These are phyloP conservation scores for Alfaro cultratus DNA, from an alignment of 2,797 vertebrate genomes.

Conservation along the genomic window DNA sequence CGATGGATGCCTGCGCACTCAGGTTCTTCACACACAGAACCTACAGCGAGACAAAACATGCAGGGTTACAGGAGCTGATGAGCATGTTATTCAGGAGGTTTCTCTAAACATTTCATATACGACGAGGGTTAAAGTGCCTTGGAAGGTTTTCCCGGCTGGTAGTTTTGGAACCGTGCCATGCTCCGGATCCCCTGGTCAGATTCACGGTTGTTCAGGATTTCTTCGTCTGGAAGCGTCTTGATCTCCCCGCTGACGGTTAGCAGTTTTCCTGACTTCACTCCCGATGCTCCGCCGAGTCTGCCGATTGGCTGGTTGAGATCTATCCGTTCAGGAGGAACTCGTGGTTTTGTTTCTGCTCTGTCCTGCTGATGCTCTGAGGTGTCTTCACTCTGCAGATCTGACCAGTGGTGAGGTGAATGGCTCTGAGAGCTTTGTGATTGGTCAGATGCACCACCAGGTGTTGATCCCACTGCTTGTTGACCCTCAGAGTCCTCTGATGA, in stretches of 20 bases:
- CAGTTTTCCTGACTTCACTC: conserved; percentile 19
- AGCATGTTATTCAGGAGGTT: not conserved
- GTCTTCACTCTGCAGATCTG: conserved; percentile 6
- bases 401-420: conserved; percentile 16
- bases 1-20: conserved; percentile 82
- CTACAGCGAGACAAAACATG: conserved; percentile 59
- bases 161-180: conserved; percentile 88
- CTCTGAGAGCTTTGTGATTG: conserved; percentile 22
- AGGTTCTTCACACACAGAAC: conserved; percentile 94
- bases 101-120: not conserved
- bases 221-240: conserved; percentile 83
- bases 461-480: not conserved
- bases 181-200: conserved; percentile 84
- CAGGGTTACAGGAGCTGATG: not conserved
- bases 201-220: conserved; percentile 86
- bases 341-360: conserved; percentile 40
- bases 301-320: conserved; percentile 77
- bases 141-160: conserved; percentile 86
- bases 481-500: conserved; percentile 7
- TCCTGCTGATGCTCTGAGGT: conserved; percentile 37
- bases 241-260: conserved; percentile 84
- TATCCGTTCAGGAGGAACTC: conserved; percentile 57
- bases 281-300: conserved; percentile 58
- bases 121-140: conserved; percentile 72
- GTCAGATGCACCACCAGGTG: conserved; percentile 8